Conservation (phyloP, 2,113 vertebrate genomes). For the Todiramphus saurophagus region DNA sequence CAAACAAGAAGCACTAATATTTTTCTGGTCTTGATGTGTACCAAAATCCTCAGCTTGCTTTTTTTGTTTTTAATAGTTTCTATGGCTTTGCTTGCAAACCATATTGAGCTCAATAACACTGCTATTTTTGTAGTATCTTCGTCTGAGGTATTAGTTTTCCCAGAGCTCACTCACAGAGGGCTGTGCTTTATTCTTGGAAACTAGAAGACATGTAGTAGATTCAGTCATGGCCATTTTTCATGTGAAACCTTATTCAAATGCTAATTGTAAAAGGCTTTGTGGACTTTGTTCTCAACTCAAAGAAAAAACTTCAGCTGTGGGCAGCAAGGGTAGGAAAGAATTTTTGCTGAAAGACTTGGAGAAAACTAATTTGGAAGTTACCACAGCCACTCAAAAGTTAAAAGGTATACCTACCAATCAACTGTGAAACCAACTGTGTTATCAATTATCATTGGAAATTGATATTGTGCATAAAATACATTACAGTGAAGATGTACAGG, state of each 20-base stretch:
- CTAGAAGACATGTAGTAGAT: background rate
- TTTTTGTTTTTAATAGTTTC: conserved; percentile 24
- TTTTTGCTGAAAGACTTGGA: conserved; percentile 33
- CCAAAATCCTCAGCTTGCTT: background rate
- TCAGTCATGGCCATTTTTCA: conserved; percentile 46
- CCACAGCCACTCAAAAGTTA: background rate
- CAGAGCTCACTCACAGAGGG: conserved; percentile 11
- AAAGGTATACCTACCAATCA: conserved; percentile 29
- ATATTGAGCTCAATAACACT: conserved; percentile 12
- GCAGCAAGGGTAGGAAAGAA: conserved; percentile 10
- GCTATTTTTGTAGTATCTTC: conserved; percentile 28
- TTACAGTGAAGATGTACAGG: background rate
- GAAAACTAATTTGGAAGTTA: conserved; percentile 42
- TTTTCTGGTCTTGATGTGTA: background rate
- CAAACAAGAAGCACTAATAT: background rate
- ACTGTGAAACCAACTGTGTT: background rate
- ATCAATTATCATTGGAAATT: background rate
- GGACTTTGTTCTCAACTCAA: conserved; percentile 61
- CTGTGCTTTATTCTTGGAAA: conserved; percentile 36
- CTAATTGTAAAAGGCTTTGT: conserved; percentile 55
- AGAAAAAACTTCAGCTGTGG: conserved; percentile 42
- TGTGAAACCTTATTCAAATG: conserved; percentile 65
- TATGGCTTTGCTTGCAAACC: conserved; percentile 26
- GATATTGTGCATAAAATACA: conserved; percentile 15
- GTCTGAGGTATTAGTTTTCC: conserved; percentile 40